Conservation (phyloP, 1,140 invertebrate species). For the Capitella teleta region DNA sequence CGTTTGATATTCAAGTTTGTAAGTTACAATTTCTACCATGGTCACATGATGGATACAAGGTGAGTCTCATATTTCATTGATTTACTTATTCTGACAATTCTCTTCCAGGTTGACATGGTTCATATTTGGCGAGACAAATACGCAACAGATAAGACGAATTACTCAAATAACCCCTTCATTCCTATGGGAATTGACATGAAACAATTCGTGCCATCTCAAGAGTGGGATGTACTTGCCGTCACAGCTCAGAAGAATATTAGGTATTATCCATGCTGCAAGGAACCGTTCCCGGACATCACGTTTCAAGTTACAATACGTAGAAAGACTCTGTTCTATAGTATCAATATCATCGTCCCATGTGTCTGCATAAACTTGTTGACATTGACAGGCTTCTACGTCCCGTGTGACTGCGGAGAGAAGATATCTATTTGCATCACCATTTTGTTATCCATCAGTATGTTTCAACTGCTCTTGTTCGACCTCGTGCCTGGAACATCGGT, state of each 20-base stretch:
- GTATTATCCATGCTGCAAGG: constrained; percentile 49
- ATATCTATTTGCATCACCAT: constrained; percentile 9
- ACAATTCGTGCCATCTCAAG: too few species aligned
- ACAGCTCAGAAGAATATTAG: constrained; percentile 46
- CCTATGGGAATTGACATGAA: too few species aligned
- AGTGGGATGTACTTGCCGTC: constrained; percentile 98
- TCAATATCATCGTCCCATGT: constrained; percentile 43
- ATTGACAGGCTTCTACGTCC: constrained; percentile 94
- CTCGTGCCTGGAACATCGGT: constrained; percentile 95
- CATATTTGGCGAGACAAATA: too few species aligned
- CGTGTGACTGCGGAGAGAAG: constrained; percentile 96
- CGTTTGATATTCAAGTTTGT: too few species aligned
- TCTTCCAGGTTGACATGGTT: too few species aligned
- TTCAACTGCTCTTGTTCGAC: constrained; percentile 90
- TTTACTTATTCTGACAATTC: too few species aligned
- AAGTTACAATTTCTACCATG: too few species aligned
- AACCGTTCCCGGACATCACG: constrained; percentile 39
- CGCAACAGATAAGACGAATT: too few species aligned
- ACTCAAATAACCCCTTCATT: too few species aligned
- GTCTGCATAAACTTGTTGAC: constrained; percentile 77
- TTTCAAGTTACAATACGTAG: constrained; percentile 38
- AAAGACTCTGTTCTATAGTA: constrained; percentile 41
- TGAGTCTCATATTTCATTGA: too few species aligned
- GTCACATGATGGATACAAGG: too few species aligned
- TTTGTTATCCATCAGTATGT: constrained; percentile 46